These are phyloP conservation scores for Drosophila kikkawai DNA, from an alignment of 1,140 invertebrate genomes.

Conservation along the genomic window DNA sequence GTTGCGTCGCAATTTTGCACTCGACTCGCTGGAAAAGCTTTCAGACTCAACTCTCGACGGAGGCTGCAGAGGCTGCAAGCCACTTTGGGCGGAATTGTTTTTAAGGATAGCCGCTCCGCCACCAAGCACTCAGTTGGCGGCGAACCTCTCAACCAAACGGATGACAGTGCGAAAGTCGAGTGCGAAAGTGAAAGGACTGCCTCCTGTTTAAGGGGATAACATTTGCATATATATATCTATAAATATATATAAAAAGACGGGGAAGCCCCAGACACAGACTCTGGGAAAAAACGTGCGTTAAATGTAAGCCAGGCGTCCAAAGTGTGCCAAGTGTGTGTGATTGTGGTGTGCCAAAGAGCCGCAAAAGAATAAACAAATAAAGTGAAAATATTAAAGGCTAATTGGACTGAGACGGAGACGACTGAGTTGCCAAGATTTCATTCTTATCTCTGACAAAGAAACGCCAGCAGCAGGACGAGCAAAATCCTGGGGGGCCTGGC, in stretches of 20 bases:
- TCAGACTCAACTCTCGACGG: slow-evolving; percentile 34
- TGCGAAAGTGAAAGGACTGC: slow-evolving; percentile 32
- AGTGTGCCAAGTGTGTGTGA: slow-evolving; percentile 65
- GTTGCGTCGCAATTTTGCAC: slow-evolving; percentile 38
- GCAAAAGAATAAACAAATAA: slow-evolving; percentile 41
- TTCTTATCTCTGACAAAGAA: slow-evolving; percentile 67
- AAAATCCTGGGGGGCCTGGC: slow-evolving; percentile 6
- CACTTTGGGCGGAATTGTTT: slow-evolving; percentile 65
- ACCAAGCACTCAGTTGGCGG: slow-evolving; percentile 68
- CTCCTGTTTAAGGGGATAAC: slow-evolving; percentile 22
- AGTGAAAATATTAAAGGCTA: slow-evolving; percentile 38
- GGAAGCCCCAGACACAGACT: slow-evolving; percentile 35
- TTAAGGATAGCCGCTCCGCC: slow-evolving; percentile 70
- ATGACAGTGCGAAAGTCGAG: slow-evolving; percentile 32
- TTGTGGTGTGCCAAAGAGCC: slow-evolving; percentile 38
- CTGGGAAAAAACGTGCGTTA: slow-evolving; percentile 44
- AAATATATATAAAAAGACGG: slow-evolving; percentile 21
- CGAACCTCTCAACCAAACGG: slow-evolving; percentile 72
- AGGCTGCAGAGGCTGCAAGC: slow-evolving; percentile 68
- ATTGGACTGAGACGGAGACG: slow-evolving; percentile 29
- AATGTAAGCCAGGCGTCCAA: slow-evolving; percentile 39
- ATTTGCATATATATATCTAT: slow-evolving; percentile 43
- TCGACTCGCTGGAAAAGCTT: slow-evolving; percentile 36
- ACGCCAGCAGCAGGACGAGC: slow-evolving; percentile 54
- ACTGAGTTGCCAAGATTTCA: slow-evolving; percentile 33